Conservation (phyloP, 2,113 vertebrate genomes). For the Ranitomeya imitator region DNA sequence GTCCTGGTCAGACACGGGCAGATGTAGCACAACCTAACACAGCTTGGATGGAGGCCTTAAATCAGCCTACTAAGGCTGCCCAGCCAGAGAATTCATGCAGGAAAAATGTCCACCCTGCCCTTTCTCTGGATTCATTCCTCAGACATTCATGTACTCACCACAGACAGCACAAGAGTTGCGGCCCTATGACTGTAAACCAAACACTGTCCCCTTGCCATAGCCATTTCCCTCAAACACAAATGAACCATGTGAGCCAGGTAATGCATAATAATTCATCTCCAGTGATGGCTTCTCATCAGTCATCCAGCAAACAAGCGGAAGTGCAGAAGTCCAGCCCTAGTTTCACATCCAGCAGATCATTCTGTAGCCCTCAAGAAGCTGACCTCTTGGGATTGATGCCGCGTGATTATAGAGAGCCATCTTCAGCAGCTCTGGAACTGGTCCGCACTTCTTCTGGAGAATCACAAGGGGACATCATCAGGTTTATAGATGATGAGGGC, state of each 20-base stretch:
- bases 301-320: constrained; percentile 61
- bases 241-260: constrained; percentile 67
- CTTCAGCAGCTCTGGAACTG: constrained; percentile 66
- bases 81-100: constrained; percentile 61
- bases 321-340: constrained; percentile 42
- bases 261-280: constrained; percentile 51
- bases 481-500: constrained; percentile 79
- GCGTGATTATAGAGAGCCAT: constrained; percentile 37
- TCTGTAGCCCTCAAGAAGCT: constrained; percentile 48
- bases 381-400: constrained; percentile 46
- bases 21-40: constrained; percentile 61
- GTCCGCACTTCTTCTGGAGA: constrained; percentile 67
- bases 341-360: constrained; percentile 59
- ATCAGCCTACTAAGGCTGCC: constrained; percentile 56
- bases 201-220: constrained; percentile 59
- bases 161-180: constrained; percentile 63
- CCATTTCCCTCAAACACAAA: constrained; percentile 65
- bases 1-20: constrained; percentile 62
- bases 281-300: constrained; percentile 60
- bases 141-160: constrained; percentile 60
- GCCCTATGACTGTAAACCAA: constrained; percentile 62
- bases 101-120: constrained; percentile 55
- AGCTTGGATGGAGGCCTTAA: constrained; percentile 62
- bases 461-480: constrained; percentile 71
- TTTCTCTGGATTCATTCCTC: constrained; percentile 52